Conservation (phyloP, 37 sponge, comb jelly and placozoan species). For the Hormiphora californensis region DNA sequence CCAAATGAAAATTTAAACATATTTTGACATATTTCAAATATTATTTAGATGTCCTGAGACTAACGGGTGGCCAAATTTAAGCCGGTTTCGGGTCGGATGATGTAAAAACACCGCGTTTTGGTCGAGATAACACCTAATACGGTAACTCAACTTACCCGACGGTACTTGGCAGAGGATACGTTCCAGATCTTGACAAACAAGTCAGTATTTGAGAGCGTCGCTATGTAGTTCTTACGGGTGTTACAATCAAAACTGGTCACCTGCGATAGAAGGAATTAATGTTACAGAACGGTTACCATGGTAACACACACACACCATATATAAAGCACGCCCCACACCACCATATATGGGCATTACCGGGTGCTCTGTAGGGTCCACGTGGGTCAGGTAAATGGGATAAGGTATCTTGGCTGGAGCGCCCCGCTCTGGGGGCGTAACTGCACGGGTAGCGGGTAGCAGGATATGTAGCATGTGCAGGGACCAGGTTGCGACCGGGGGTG, state of each 20-base stretch:
- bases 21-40: too few species aligned
- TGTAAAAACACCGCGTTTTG: too few species aligned
- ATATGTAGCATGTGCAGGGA: slow-evolving; percentile 48
- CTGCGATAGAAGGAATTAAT: neutral
- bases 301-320: neutral
- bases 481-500: neutral
- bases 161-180: slow-evolving; percentile 27
- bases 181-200: slow-evolving; percentile 45
- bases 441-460: neutral
- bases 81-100: too few species aligned
- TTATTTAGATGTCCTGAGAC: too few species aligned
- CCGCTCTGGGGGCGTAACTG: too few species aligned
- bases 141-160: slow-evolving; percentile 3
- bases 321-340: neutral
- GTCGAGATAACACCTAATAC: too few species aligned
- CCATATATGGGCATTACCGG: neutral
- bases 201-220: neutral
- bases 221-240: neutral
- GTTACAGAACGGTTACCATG: neutral
- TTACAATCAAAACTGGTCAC: slow-evolving; percentile 49
- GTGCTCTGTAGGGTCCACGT: slow-evolving; percentile 8
- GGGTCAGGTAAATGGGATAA: neutral
- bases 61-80: too few species aligned
- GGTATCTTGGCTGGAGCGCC: slow-evolving; percentile 10
- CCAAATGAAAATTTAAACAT: too few species aligned